Percentiles rank a stretch among this genome's conserved stretches.
phyloP scores from a whole-genome alignment of 37 sponge, comb jelly and placozoan genomes.

The Ianthella basta region DNA sequence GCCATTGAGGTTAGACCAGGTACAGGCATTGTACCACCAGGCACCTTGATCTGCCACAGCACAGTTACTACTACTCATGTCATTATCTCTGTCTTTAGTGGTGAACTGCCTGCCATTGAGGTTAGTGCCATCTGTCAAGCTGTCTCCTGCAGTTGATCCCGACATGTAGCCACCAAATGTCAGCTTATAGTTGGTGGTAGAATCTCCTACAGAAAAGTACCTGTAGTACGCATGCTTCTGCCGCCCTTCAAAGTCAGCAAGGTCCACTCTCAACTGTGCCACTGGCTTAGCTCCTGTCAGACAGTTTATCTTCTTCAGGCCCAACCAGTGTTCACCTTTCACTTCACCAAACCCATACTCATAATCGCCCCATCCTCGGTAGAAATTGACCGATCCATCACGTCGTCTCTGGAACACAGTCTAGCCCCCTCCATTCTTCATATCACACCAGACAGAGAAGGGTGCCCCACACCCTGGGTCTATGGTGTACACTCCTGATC shows the following conservation, averaged over 20 bases:
- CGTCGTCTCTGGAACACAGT: conserved; percentile 63
- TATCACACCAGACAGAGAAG: conserved; percentile 28
- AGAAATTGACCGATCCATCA: conserved; percentile 30
- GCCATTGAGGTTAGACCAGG: conserved; percentile 17
- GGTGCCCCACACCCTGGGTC: conserved; percentile 18
- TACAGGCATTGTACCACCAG: conserved; percentile 30
- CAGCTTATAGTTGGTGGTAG: conserved; percentile 23
- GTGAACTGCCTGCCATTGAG: no score
- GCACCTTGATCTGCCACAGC: conserved; percentile 10
- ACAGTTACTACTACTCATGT: background rate
- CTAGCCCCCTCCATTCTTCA: conserved; percentile 52
- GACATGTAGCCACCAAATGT: background rate
- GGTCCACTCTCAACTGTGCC: background rate
- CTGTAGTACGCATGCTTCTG: background rate
- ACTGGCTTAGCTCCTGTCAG: conserved; percentile 29
- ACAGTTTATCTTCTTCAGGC: conserved; percentile 57
- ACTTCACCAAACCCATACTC: conserved; percentile 60
- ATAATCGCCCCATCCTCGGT: conserved; percentile 44
- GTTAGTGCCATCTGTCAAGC: background rate
- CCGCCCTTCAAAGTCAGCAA: conserved; percentile 4
- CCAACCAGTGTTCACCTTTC: conserved; percentile 69
- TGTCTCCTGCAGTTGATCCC: background rate
- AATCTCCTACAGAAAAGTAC: background rate
- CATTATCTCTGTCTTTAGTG: conserved; percentile 21
- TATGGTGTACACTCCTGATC: conserved; percentile 32